Percentiles rank a stretch among this genome's conserved stretches.
Evolutionary conservation across 2,888 invertebrate species (phyloP).

Genomic region (Hirtodrosophila cameraria): DNA sequence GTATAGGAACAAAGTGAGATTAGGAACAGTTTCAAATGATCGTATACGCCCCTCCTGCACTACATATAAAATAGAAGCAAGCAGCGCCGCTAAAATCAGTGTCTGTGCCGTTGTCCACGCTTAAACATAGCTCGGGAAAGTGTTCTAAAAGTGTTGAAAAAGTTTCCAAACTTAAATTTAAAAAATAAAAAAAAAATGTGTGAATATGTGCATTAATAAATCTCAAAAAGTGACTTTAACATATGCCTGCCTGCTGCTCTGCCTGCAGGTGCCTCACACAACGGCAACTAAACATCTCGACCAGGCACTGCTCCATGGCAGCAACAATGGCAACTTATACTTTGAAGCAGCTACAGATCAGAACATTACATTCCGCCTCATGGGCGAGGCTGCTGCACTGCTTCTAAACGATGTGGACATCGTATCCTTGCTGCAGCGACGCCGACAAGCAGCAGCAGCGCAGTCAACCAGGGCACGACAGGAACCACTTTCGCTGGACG

Average conservation of each 20-base stretch:
- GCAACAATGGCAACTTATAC: slow-evolving; percentile 89
- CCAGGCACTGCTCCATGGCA: slow-evolving; percentile 40
- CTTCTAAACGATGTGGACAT: slow-evolving; percentile 89
- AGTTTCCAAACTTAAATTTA: not conserved
- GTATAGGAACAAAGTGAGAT: not conserved
- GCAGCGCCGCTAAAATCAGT: slow-evolving; percentile 16
- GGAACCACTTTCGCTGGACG: slow-evolving; percentile 40
- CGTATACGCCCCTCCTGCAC: slow-evolving; percentile 43
- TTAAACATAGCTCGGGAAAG: slow-evolving; percentile 9
- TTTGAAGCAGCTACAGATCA: slow-evolving; percentile 90
- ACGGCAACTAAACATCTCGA: not conserved
- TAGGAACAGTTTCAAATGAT: not conserved
- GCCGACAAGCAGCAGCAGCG: slow-evolving; percentile 22
- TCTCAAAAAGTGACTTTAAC: not conserved
- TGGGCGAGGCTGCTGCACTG: slow-evolving; percentile 88
- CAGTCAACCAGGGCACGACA: slow-evolving; percentile 3
- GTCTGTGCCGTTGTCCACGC: slow-evolving; percentile 9
- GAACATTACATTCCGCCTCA: slow-evolving; percentile 90
- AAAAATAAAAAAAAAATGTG: slow-evolving; percentile 29
- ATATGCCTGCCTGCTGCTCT: slow-evolving; percentile 21
- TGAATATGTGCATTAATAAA: slow-evolving; percentile 29
- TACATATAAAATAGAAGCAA: slow-evolving; percentile 38
- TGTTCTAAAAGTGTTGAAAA: not conserved
- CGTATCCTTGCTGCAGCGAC: slow-evolving; percentile 76
- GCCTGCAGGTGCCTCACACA: slow-evolving; percentile 1